Percentiles rank a stretch among this genome's conserved stretches.
These are phyloP conservation scores for Chelon auratus DNA, from an alignment of 2,797 vertebrate species.

Conservation along the genomic window DNA sequence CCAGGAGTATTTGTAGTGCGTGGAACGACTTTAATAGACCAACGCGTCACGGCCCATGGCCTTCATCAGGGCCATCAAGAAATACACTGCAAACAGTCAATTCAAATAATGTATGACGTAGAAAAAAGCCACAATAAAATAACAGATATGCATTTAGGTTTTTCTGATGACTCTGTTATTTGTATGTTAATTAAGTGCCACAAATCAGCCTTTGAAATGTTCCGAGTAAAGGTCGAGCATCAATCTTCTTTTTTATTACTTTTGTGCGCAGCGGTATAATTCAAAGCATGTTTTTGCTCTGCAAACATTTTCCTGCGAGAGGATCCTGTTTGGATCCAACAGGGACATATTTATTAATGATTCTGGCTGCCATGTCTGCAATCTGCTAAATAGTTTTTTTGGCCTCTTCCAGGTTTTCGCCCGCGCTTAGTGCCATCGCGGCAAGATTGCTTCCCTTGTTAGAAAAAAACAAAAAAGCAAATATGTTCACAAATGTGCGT, in stretches of 20 bases:
- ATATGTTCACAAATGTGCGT: background rate
- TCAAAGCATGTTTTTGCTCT: background rate
- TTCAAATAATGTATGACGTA: too few species aligned
- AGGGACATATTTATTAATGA: background rate
- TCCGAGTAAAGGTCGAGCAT: background rate
- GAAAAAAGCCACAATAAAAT: background rate
- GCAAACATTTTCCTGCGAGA: background rate
- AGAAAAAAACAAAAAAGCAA: background rate
- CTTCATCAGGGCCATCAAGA: too few species aligned
- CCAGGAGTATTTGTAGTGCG: too few species aligned
- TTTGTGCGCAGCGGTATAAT: background rate
- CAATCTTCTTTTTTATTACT: background rate
- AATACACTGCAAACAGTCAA: too few species aligned
- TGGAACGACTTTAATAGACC: too few species aligned
- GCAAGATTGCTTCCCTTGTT: background rate
- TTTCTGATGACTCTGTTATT: slow-evolving; percentile 4
- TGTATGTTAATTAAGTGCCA: background rate
- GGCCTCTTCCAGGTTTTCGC: background rate
- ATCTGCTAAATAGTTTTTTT: slow-evolving; percentile 4
- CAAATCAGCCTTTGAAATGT: background rate
- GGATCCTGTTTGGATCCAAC: background rate
- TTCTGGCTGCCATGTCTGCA: background rate
- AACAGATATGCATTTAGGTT: background rate
- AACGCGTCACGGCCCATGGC: too few species aligned
- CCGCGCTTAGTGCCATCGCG: background rate